Base-by-base conservation (phyloP, 2,113 vertebrate species). In the Colossoma macropomum region DNA sequence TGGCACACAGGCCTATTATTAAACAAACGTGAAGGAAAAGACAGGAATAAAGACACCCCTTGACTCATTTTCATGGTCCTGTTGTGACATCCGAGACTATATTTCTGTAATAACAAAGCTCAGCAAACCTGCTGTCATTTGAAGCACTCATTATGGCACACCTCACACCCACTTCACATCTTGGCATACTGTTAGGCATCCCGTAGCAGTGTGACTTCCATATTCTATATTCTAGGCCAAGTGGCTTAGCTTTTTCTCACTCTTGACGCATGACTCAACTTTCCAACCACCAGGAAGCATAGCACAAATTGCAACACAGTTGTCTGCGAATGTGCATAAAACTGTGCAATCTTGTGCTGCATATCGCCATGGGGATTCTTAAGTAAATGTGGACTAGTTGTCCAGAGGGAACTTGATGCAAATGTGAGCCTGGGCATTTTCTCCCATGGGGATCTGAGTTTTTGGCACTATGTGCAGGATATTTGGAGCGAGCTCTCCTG, bases 61-160 rank as follows among this genome's bases (percentile, higher is more conserved):
- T 38, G 63, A 38, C 34, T 69, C 66, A 45, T 78, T 52, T 50
- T 15, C 45, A 50, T 13, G 19, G 52, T 71, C 50, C 17, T 60
- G 27, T 77, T 8, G 25, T 69, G 27, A 38, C 27, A 16, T 69
- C 59, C 60, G 12, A 41, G 59, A 52, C 59, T 12, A 1, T 38
- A 27, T 17, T 48, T 30, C 38, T 27, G 63, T 65, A 11, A 0
- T 62, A 38, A 52, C 8, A 62, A 45, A 74, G 34, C 78, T 4
- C 15, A 17, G 70, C 41, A 59, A 79, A 27, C 71, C 62, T 75
- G 27, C 69, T 56, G 68, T 41, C 50, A 70, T 41, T 45, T n/a
- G 81, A 79, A 21, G 38, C 21, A 25, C 73, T 79, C 63, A 45
- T 86, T 86, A 71, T 63, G 27, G 3, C 12, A 78, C 45, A 75